Conservation (phyloP, 2,113 vertebrate species). For the Indri indri region DNA sequence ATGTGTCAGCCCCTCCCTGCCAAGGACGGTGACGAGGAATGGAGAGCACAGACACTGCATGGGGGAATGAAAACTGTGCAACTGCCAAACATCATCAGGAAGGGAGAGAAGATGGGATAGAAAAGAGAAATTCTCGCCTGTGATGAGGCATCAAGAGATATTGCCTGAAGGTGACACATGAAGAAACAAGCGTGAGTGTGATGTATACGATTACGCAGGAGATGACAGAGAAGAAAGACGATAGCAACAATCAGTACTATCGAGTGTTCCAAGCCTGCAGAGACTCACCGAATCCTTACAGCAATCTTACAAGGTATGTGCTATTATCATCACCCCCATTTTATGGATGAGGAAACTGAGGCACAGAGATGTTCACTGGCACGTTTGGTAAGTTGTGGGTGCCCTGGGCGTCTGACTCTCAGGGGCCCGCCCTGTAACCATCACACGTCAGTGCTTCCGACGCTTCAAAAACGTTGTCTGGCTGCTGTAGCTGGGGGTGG, state of each 20-base stretch:
- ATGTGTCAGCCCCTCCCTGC: neutral
- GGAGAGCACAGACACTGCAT: accelerated
- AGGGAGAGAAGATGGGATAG: neutral
- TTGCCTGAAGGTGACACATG: neutral
- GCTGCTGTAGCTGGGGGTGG: too few relatives aligned
- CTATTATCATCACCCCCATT: neutral
- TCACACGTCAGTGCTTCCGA: neutral
- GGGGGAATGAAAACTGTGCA: accelerated
- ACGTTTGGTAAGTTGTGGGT: neutral
- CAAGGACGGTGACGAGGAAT: neutral
- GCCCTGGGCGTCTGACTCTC: neutral
- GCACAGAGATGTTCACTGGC: neutral
- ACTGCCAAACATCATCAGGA: neutral
- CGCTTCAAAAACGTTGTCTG: neutral
- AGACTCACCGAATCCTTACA: neutral
- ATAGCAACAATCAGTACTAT: neutral
- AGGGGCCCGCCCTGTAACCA: neutral
- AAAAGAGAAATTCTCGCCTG: neutral
- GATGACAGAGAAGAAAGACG: neutral
- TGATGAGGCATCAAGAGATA: neutral
- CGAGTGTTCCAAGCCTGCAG: neutral
- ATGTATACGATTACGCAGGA: neutral
- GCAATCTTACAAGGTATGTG: too few relatives aligned
- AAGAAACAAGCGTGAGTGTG: neutral
- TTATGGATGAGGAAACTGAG: neutral